Conservation (phyloP, 2,888 invertebrate species). For the Belgica antarctica region DNA sequence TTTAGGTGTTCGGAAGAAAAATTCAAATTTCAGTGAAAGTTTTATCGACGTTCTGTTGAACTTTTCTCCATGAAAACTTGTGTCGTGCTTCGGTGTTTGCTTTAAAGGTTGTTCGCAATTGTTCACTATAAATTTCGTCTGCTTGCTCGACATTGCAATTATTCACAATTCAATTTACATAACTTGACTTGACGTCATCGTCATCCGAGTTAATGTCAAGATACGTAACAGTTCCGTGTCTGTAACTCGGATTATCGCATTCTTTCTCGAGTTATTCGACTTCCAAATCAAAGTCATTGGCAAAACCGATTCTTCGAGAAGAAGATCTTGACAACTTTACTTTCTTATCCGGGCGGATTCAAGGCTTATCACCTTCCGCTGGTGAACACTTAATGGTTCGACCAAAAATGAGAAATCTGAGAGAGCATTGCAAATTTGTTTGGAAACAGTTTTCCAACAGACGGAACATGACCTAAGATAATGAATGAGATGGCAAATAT, state of each 20-base stretch:
- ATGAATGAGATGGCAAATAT: constrained; percentile 30
- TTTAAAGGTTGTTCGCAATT: too few species aligned
- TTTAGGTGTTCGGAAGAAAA: too few species aligned
- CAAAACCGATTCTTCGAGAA: constrained; percentile 37
- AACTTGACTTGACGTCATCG: constrained; percentile 20
- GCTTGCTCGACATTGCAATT: too few species aligned
- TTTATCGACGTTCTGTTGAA: too few species aligned
- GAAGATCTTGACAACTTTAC: constrained; percentile 37
- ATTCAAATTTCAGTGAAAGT: too few species aligned
- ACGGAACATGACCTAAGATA: constrained; percentile 29
- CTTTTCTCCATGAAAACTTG: too few species aligned
- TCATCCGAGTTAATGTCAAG: not conserved
- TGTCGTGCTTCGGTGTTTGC: too few species aligned
- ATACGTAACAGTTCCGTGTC: not conserved
- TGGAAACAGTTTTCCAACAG: constrained; percentile 27
- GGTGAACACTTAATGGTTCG: constrained; percentile 2
- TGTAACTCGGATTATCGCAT: constrained; percentile 21
- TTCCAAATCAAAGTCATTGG: constrained; percentile 38
- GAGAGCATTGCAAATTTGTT: not conserved
- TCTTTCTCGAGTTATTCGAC: constrained; percentile 29
- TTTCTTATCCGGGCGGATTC: constrained; percentile 30
- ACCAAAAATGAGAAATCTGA: not conserved
- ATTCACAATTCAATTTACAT: constrained; percentile 36
- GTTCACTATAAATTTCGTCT: too few species aligned
- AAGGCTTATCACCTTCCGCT: not conserved